Base-by-base conservation (phyloP, 2,113 vertebrate species). In the Gymnorhina tibicen region DNA sequence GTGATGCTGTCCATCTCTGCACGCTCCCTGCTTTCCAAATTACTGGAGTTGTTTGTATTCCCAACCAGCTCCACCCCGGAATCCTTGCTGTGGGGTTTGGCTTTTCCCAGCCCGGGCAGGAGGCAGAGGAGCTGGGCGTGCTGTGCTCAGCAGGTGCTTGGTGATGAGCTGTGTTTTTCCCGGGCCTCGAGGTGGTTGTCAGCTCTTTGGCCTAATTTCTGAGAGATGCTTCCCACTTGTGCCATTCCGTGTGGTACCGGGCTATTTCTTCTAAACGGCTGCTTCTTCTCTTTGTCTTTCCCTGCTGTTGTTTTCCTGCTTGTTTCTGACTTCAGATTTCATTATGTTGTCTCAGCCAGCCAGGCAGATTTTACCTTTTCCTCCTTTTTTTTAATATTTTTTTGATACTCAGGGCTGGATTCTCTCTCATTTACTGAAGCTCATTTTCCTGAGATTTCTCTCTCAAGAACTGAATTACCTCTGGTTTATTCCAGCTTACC, bases 181-280 rank as follows among this genome's bases (percentile, higher is more conserved):
- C 59, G 7, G 58, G 10, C 73, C 62, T 4, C 14, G 55, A 2
- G 2, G 55, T 73, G 47, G 33, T 42, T 77, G 69, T 46, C 77
- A 74, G 1, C 30, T 59, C 73, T 46, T n/a, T 49, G 84, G 60
- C 74, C 64, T 77, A 9, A n/a, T 91, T 91, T 66, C 87, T 78
- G 87, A 77, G 50, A 49, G 69, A 87, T 93, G 49, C 16, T 75
- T 41, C 90, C 81, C 56, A 13, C 28, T 86, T 87, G 89, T 53
- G 68, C 81, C 47, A 42, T 87, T 89, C 66, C 19, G 1, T 37
- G 60, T 6, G 3, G 5, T 42, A 78, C 52, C 10, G 16, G 39
- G 32, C 19, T 64, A 2, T 66, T 87, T 63, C 50, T 70, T 50
- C 47, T 63, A 6, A 85, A 26, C 1, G 11, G 16, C 22, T 11